phyloP scores from a whole-genome alignment of 2,888 invertebrate species.

The Proisotoma minuta region DNA sequence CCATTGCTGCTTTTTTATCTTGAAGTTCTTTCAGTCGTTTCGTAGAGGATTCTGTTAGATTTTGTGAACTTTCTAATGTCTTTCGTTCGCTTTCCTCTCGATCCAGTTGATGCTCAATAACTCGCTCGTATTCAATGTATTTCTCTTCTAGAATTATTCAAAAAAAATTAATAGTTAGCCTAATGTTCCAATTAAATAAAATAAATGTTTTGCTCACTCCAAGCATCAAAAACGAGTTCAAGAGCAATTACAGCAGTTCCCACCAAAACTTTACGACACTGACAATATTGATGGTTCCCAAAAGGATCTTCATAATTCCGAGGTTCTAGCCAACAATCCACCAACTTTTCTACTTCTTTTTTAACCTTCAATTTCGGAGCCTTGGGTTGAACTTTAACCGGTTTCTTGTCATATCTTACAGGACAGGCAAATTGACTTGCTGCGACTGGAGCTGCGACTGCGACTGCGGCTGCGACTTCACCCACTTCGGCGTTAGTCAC shows the following conservation, averaged over 20 bases:
- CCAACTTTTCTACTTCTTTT: not conserved
- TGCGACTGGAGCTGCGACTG: not conserved
- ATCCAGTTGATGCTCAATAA: not conserved
- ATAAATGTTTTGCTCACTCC: slow-evolving; percentile 16
- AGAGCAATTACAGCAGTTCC: slow-evolving; percentile 22
- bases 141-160: not conserved
- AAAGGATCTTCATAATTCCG: slow-evolving; percentile 19
- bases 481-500: no score
- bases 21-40: not conserved
- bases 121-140: not conserved
- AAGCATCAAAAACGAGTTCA: slow-evolving; percentile 6
- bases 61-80: not conserved
- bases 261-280: slow-evolving; percentile 23
- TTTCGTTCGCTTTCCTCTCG: not conserved
- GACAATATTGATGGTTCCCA: slow-evolving; percentile 3
- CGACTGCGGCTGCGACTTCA: not conserved
- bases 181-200: no score
- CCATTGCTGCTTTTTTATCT: not conserved
- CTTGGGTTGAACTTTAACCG: not conserved
- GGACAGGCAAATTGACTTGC: slow-evolving; percentile 19
- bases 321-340: slow-evolving; percentile 23
- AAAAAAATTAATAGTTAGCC: no score
- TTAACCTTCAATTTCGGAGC: not conserved
- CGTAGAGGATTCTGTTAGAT: not conserved
- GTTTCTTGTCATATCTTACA: slow-evolving; percentile 11